Conservation (phyloP, 1,140 invertebrate genomes). For the Thrips palmi region DNA sequence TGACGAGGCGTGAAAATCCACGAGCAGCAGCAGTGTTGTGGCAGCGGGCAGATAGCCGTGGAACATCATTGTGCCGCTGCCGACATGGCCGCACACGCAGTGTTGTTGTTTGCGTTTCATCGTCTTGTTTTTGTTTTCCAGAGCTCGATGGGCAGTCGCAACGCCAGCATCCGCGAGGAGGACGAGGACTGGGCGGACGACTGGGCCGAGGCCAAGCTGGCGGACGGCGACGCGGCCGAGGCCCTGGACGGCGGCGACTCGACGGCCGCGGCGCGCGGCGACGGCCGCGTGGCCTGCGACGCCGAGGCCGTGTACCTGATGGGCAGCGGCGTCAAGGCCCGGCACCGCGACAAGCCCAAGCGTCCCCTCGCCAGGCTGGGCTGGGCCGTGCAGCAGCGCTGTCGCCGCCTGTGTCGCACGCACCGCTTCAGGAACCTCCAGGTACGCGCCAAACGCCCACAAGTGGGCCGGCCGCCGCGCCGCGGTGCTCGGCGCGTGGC, state of each 20-base stretch:
- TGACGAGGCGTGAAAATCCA: no score
- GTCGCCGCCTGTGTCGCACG: slow-evolving; percentile 28
- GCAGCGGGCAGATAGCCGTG: slow-evolving; percentile 6
- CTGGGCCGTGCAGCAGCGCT: slow-evolving; percentile 19
- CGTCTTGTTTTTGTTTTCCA: not conserved
- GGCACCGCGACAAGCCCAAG: slow-evolving; percentile 14
- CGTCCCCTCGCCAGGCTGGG: slow-evolving; percentile 14
- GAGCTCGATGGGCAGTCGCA: no score
- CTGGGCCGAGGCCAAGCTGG: slow-evolving; percentile 20
- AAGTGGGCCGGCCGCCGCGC: not conserved
- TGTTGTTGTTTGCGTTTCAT: not conserved
- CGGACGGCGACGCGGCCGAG: slow-evolving; percentile 14
- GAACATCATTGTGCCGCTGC: not conserved
- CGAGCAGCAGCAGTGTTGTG: slow-evolving; percentile 6
- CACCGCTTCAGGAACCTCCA: slow-evolving; percentile 51
- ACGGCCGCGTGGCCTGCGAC: slow-evolving; percentile 17
- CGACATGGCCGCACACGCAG: not conserved
- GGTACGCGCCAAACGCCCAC: slow-evolving; percentile 23
- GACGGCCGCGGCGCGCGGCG: slow-evolving; percentile 10
- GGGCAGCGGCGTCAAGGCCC: no score
- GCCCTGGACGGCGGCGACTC: slow-evolving; percentile 1
- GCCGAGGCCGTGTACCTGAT: no score
- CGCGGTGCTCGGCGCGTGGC: not conserved
- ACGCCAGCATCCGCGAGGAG: slow-evolving; percentile 9
- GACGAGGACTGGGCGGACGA: no score